These are phyloP conservation scores for Solenodon paradoxus DNA, from an alignment of 2,113 vertebrate species.

Conservation along the genomic window DNA sequence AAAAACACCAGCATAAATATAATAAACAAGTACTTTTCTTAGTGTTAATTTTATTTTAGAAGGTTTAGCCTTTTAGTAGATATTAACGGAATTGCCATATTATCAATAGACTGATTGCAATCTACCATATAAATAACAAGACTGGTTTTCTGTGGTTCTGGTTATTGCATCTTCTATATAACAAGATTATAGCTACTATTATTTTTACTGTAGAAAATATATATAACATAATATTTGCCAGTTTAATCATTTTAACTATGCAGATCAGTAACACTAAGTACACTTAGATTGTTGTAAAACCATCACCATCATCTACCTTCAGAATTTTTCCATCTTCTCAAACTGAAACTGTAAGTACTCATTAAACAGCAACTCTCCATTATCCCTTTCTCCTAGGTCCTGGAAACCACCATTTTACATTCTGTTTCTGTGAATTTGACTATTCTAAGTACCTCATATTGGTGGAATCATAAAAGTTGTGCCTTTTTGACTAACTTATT, in stretches of 20 bases:
- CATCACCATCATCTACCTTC: background rate
- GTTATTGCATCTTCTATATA: background rate
- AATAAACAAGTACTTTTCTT: background rate
- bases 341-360: background rate
- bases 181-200: background rate
- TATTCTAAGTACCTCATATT: background rate
- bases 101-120: background rate
- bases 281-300: background rate
- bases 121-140: background rate
- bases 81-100: background rate
- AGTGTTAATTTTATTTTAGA: background rate
- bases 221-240: background rate
- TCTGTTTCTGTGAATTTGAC: background rate
- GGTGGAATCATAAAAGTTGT: no score
- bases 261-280: background rate
- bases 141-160: background rate
- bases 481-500: no score
- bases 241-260: background rate
- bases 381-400: background rate
- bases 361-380: background rate
- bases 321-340: background rate
- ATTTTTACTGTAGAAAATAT: no score
- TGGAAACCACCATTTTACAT: background rate
- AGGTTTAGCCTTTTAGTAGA: background rate
- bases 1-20: background rate